A percentile compares a stretch with the other conserved stretches of the same genome.
phyloP scores from a whole-genome alignment of 1,140 invertebrate genomes.

The Thalassaphorura encarpata region DNA sequence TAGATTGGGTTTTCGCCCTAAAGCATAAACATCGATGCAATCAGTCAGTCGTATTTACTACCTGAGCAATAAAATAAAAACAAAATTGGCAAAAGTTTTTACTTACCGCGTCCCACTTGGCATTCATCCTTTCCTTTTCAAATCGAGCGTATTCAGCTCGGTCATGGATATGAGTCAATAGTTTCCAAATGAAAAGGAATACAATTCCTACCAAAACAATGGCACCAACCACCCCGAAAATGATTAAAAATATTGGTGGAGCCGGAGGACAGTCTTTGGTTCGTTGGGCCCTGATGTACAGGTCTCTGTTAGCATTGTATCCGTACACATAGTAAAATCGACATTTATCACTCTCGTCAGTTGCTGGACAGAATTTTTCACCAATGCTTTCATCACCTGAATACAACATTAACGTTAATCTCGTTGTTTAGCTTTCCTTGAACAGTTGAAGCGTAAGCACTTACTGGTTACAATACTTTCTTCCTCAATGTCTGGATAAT shows the following conservation, averaged over 20 bases:
- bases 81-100: conserved; percentile 9
- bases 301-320: conserved; percentile 46
- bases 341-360: conserved; percentile 69
- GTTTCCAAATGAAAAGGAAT: conserved; percentile 88
- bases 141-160: conserved; percentile 91
- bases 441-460: not conserved
- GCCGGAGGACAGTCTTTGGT: conserved; percentile 68
- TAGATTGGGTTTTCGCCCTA: conserved; percentile 98
- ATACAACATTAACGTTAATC: too few relatives aligned
- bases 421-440: too few relatives aligned
- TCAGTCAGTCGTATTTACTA: not conserved
- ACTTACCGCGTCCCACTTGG: conserved; percentile 87
- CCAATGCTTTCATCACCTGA: conserved; percentile 58
- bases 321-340: conserved; percentile 70
- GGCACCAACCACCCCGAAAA: conserved; percentile 90
- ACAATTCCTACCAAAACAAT: conserved; percentile 81
- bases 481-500: conserved; percentile 11
- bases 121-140: conserved; percentile 88
- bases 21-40: conserved; percentile 34
- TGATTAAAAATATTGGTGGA: conserved; percentile 47
- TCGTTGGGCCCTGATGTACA: conserved; percentile 56
- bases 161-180: conserved; percentile 91
- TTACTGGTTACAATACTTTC: conserved; percentile 21
- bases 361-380: conserved; percentile 63
- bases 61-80: not conserved